Evolutionary conservation across 2,888 invertebrate genomes (phyloP).

Genomic region (Imbricaverruca yamaguchii): DNA sequence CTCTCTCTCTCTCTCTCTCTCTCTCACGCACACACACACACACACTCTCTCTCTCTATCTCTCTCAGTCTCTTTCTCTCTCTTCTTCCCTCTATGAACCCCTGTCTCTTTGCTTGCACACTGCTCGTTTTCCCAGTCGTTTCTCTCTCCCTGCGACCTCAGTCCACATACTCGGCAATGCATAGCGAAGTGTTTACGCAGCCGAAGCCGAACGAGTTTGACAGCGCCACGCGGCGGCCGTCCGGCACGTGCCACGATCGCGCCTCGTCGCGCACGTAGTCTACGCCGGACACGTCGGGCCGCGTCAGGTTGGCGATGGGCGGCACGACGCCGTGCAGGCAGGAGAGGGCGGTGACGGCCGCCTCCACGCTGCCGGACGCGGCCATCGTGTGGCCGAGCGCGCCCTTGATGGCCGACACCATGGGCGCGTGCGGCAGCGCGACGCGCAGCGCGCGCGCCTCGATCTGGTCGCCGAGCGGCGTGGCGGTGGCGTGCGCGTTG

Average conservation of each 20-base stretch:
- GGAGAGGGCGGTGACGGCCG: slow-evolving; percentile 72
- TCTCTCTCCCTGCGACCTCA: neutral
- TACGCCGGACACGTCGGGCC: slow-evolving; percentile 44
- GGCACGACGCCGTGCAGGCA: slow-evolving; percentile 68
- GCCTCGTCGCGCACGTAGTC: slow-evolving; percentile 30
- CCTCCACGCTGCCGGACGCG: slow-evolving; percentile 93
- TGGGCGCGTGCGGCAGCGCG: slow-evolving; percentile 36
- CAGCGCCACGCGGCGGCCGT: slow-evolving; percentile 54
- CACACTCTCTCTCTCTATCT: no score
- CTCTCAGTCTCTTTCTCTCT: no score
- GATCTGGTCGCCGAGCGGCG: slow-evolving; percentile 83
- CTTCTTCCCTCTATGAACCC: neutral
- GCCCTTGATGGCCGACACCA: slow-evolving; percentile 75
- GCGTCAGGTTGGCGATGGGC: slow-evolving; percentile 77
- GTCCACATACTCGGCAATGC: slow-evolving; percentile 28
- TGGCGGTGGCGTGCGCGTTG: slow-evolving; percentile 97
- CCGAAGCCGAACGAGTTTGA: slow-evolving; percentile 99
- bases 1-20: no score
- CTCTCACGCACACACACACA: no score
- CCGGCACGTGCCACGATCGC: slow-evolving; percentile 29
- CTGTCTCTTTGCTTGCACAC: no score
- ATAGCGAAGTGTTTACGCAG: slow-evolving; percentile 86
- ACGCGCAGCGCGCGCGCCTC: slow-evolving; percentile 58
- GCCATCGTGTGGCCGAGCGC: slow-evolving; percentile 93
- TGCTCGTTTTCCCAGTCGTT: no score